These are phyloP conservation scores for Cliona cf. orientalis DNA, from an alignment of 37 sponge, comb jelly and placozoan genomes.

Conservation along the genomic window DNA sequence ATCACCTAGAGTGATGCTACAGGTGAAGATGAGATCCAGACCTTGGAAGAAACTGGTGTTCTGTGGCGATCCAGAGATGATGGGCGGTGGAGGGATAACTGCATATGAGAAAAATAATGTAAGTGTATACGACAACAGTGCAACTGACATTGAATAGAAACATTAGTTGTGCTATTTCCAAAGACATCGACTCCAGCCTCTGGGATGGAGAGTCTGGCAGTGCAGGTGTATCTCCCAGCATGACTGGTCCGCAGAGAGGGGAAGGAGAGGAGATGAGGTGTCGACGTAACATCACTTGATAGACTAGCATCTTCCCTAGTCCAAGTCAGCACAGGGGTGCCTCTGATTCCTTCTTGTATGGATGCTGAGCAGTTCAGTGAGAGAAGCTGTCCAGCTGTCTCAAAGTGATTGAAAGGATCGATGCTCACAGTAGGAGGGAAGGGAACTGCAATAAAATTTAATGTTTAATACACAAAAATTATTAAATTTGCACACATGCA, in stretches of 20 bases:
- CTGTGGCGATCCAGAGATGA: constrained; percentile 9
- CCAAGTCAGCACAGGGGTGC: too few species aligned
- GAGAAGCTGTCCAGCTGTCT: too few species aligned
- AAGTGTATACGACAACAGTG: background rate
- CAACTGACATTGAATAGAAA: constrained; percentile 12
- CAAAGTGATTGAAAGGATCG: too few species aligned
- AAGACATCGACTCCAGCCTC: background rate
- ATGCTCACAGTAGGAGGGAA: background rate
- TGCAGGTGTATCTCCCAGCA: too few species aligned
- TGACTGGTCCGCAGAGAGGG: too few species aligned
- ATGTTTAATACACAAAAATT: background rate
- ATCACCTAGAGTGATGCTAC: background rate
- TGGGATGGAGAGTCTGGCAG: too few species aligned
- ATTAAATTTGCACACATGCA: too few species aligned
- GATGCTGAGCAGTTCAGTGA: too few species aligned
- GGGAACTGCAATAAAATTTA: background rate
- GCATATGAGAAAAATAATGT: background rate
- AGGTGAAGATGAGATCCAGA: constrained; percentile 12
- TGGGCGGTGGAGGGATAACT: background rate
- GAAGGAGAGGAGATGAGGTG: too few species aligned
- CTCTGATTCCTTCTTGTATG: too few species aligned
- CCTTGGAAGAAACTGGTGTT: constrained; percentile 6
- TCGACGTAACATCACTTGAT: too few species aligned
- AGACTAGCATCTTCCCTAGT: too few species aligned
- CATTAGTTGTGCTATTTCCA: background rate